Evolutionary conservation across 2,113 vertebrate genomes (phyloP), one percentile per base, ranked within the genome.

Genomic region (Dendropsophus ebraccatus): DNA sequence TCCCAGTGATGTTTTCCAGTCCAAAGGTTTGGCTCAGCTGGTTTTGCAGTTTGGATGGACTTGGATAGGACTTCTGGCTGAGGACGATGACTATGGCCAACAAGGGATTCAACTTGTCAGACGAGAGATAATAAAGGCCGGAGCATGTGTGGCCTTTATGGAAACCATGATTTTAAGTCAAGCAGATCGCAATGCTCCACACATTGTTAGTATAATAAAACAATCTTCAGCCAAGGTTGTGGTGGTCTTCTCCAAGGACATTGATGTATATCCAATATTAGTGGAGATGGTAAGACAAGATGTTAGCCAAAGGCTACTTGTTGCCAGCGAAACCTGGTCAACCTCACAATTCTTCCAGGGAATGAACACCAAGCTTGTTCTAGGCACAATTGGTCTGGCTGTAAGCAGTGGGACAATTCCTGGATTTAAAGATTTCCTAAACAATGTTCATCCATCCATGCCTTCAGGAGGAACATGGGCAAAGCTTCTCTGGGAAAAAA

Each of bases 251-350:
- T 54, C 13, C 32, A 54, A 0, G 2, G 74, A 21, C 2, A 14
- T 16, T 5, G 49, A 77, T 8, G 8, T 54, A 16, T 2, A 32
- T 7, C 13, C 49, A 1, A 14, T 77, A 5, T 8, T 77, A 1
- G 13, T 2, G 12, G 74, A 77, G 32, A 70, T 88, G 45, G 0
- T 85, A 10, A 37, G 19, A 3, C 69, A 75, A 23, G 75, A 87
- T 30, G 32, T 87, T 16, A 5, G 56, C 21, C 56, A 72, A n/a
- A 84, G 58, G 30, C n/a, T 50, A 8, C 73, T 70, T 81, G 32
- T 87, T 37, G 87, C 73, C 21, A 83, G 81, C 49, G 87, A 87
- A 70, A 54, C 47, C 37, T 87, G 74, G 87, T 49, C 70, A 2
- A 84, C 72, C 13, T 62, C 60, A 23, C 5, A 28, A 12, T 21